A percentile compares a stretch with the other conserved stretches of the same genome.
Evolutionary conservation across 2,797 vertebrate species (phyloP).

Genomic region (Gymnoscopelus microlampas): DNA sequence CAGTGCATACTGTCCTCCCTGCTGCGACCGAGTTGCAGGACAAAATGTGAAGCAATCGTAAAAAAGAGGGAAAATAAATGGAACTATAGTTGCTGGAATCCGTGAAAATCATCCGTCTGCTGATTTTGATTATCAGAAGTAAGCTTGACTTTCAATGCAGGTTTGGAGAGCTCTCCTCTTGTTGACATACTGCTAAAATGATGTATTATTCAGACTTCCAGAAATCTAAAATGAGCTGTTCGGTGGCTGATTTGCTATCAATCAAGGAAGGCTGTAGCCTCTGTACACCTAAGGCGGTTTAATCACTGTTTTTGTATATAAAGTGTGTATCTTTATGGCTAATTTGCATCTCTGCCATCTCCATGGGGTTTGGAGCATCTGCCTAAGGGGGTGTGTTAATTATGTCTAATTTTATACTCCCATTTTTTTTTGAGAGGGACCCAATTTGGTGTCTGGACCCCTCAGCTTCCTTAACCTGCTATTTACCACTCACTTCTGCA

Average conservation of each 20-base stretch:
- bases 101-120: too few relatives aligned
- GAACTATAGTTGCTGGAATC: too few relatives aligned
- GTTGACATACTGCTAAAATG: constrained; percentile 28
- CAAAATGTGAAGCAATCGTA: too few relatives aligned
- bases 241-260: constrained; percentile 61
- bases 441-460: constrained; percentile 80
- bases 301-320: constrained; percentile 81
- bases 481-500: constrained; percentile 80
- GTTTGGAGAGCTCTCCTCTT: constrained; percentile 6
- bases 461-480: constrained; percentile 82
- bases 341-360: constrained; percentile 78
- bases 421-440: constrained; percentile 71
- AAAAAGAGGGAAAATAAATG: too few relatives aligned
- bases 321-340: constrained; percentile 72
- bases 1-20: too few relatives aligned
- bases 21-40: too few relatives aligned
- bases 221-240: constrained; percentile 55
- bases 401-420: constrained; percentile 78
- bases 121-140: too few relatives aligned
- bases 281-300: constrained; percentile 61
- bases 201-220: constrained; percentile 45
- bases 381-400: constrained; percentile 74
- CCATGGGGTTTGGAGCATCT: constrained; percentile 65
- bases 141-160: too few relatives aligned
- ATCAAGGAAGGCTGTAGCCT: constrained; percentile 65